Percentiles rank a stretch among this genome's conserved stretches.
Conservation (phyloP, 2,888 invertebrate species). For the Acrobasis suavella region DNA sequence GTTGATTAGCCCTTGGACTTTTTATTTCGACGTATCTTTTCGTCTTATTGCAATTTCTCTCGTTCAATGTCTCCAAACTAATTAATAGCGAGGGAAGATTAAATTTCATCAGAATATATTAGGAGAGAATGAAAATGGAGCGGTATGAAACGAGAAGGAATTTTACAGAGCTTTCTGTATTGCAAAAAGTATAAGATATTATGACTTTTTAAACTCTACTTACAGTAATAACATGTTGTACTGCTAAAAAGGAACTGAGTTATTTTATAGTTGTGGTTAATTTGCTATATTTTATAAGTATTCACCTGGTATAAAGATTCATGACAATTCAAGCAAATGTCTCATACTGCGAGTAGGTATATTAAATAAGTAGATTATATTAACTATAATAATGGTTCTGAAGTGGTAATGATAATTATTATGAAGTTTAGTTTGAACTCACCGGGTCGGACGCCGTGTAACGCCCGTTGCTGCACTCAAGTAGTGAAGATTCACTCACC, state of each 20-base stretch:
- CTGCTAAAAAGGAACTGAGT: too few species aligned
- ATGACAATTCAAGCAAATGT: too few species aligned
- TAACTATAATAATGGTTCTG: not conserved
- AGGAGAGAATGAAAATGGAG: conserved; percentile 3
- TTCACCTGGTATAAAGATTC: too few species aligned
- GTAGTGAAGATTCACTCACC: conserved; percentile 83
- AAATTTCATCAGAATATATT: conserved; percentile 8
- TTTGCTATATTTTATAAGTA: too few species aligned
- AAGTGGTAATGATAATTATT: not conserved
- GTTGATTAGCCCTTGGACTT: conserved; percentile 69
- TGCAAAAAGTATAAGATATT: too few species aligned
- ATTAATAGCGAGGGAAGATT: conserved; percentile 32
- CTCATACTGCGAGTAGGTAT: too few species aligned
- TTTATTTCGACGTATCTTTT: conserved; percentile 59
- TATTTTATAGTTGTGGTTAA: too few species aligned
- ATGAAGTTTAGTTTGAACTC: conserved; percentile 48
- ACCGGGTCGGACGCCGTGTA: conserved; percentile 81
- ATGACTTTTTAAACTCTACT: too few species aligned
- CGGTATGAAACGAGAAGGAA: too few species aligned
- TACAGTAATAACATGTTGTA: too few species aligned
- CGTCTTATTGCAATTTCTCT: conserved; percentile 52
- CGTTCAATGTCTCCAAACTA: conserved; percentile 46
- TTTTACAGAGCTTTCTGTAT: too few species aligned
- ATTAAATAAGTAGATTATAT: not conserved
- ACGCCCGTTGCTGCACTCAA: conserved; percentile 81